Base-by-base conservation (phyloP, 2,888 invertebrate species). In the Polyommatus icarus region DNA sequence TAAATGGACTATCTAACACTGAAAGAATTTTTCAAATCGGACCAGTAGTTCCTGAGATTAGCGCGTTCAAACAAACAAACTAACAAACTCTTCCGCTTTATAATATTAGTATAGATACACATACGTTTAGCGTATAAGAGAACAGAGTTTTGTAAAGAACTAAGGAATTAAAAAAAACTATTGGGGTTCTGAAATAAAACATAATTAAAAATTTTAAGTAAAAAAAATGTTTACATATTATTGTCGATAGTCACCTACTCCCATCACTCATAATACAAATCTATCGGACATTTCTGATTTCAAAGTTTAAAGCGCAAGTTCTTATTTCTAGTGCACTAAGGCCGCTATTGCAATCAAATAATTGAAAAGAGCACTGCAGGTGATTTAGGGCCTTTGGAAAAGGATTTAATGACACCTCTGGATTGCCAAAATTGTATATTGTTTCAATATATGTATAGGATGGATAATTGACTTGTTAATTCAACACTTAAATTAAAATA, bases 221-320 rank as follows among this genome's bases (percentile, higher is more conserved):
- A 5, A 54, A 4, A 54, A 54, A 5, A 0, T 0, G 12, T 54
- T 15, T 54, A 18, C 1, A 1, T 24, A 18, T 5, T 5, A 32
- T 32, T 32, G 18, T 67, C 67, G 67, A 67, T 67, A 59, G 61
- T 67, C 1, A 67, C 12, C 24, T 29, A 67, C 29, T 20, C 2
- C 32, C 75, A 50, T 29, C 75, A 75, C 75, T 75, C 6, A 54
- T 54, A 29, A 54, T 75, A 50, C 50, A 54, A 54, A 75, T 20
- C 50, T 24, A 29, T 46, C 40, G 40, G 40, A 46, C 75, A 75
- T 54, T 75, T 75, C 50, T 75, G 75, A 75, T 75, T 75, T 54
- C 15, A 20, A 75, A 54, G 54, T 50, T 24, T 75, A 75, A 76
- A 76, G 71, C 67, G 24, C 50, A 76, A 76, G 71, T 76, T 76